phyloP scores from a whole-genome alignment of 2,113 vertebrate species.

The Genyomyrus donnyi region DNA sequence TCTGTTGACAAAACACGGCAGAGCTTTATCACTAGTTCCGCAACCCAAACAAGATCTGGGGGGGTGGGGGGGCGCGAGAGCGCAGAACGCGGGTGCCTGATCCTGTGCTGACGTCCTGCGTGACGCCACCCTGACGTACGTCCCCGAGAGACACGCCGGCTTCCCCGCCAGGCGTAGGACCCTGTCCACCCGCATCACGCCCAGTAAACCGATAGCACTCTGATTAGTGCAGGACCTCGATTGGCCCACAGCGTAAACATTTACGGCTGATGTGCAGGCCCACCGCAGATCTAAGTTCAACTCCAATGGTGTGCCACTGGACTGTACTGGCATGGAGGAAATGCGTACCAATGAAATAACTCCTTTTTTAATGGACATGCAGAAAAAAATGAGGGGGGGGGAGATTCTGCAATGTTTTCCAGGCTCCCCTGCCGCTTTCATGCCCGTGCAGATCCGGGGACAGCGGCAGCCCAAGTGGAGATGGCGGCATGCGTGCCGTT shows the following conservation, averaged over 20 bases:
- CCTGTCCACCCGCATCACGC: not conserved
- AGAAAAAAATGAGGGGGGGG: not conserved
- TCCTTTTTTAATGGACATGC: not conserved
- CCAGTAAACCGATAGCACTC: not conserved
- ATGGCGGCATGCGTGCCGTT: not conserved
- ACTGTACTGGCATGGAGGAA: not conserved
- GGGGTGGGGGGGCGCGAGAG: conserved; percentile 36
- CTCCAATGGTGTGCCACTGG: not conserved
- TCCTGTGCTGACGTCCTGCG: not conserved
- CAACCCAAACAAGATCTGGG: conserved; percentile 58
- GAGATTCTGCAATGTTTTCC: not conserved
- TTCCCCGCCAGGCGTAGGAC: not conserved
- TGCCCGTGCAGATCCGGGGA: not conserved
- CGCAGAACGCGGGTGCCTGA: conserved; percentile 44
- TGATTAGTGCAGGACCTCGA: not conserved
- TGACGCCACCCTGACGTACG: not conserved
- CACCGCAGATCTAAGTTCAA: not conserved
- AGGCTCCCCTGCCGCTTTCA: not conserved
- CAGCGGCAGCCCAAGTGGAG: not conserved
- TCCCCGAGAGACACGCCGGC: not conserved
- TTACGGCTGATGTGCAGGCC: not conserved
- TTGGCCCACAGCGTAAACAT: not conserved
- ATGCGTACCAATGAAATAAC: not conserved
- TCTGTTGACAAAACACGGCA: conserved; percentile 65
- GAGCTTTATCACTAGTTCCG: conserved; percentile 53